These are phyloP conservation scores for Drosophila sordidapex DNA, from an alignment of 2,888 invertebrate species.

Conservation along the genomic window DNA sequence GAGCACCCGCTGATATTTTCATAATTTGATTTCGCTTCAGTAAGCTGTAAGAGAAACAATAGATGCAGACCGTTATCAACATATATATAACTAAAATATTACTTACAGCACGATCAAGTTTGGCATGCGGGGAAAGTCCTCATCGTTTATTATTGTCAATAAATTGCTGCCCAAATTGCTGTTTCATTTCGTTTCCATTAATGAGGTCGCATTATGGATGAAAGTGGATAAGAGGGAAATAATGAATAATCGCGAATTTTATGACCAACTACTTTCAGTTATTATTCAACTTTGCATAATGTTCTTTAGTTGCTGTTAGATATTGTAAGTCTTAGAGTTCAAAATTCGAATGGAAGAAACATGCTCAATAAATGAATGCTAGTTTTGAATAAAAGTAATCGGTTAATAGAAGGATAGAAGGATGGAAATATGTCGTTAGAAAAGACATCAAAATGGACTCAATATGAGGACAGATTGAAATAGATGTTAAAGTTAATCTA, in stretches of 20 bases:
- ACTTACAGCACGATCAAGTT: slow-evolving; percentile 93
- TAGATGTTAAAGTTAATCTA: not conserved
- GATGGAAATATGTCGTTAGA: not conserved
- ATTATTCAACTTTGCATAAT: slow-evolving; percentile 18
- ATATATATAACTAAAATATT: slow-evolving; percentile 15
- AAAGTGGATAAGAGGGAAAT: slow-evolving; percentile 28
- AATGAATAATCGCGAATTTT: slow-evolving; percentile 42
- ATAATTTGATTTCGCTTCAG: slow-evolving; percentile 94
- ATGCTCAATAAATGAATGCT: slow-evolving; percentile 50
- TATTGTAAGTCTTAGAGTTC: slow-evolving; percentile 39
- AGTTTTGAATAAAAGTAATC: not conserved
- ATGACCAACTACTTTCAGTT: slow-evolving; percentile 26
- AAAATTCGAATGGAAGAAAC: slow-evolving; percentile 31
- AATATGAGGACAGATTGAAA: not conserved
- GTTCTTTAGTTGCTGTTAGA: slow-evolving; percentile 24
- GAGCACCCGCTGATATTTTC: slow-evolving; percentile 91
- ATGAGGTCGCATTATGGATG: slow-evolving; percentile 36
- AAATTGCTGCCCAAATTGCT: slow-evolving; percentile 92
- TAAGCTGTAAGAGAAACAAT: slow-evolving; percentile 88
- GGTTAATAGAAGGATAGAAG: not conserved
- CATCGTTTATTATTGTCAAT: slow-evolving; percentile 88
- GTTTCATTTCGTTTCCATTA: slow-evolving; percentile 33
- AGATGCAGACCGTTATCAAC: slow-evolving; percentile 20
- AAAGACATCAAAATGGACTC: fast-evolving
- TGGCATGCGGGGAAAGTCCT: slow-evolving; percentile 90